Evolutionary conservation across 2,888 invertebrate species (phyloP).

Genomic region (Mythimna albipuncta): DNA sequence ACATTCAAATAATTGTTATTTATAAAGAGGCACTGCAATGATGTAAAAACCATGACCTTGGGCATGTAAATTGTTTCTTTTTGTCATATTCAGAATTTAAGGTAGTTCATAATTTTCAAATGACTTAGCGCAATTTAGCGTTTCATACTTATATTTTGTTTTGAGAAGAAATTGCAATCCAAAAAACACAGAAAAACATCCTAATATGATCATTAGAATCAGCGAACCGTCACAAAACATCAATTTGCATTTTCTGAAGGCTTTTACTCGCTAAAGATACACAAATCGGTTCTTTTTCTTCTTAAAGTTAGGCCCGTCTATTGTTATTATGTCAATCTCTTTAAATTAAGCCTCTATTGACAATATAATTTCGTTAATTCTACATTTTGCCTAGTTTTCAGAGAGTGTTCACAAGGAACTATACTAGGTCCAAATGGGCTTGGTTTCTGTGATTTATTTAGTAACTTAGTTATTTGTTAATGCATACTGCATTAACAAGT

Average conservation of each 20-base stretch:
- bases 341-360: constrained; percentile 1
- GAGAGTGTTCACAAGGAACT: not conserved
- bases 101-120: not conserved
- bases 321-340: constrained; percentile 25
- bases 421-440: not conserved
- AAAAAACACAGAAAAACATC: no score
- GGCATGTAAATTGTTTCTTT: not conserved
- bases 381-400: not conserved
- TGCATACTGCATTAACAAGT: no score
- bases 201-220: constrained; percentile 2
- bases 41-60: no score
- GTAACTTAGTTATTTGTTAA: not conserved
- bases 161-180: not conserved
- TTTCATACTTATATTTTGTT: not conserved
- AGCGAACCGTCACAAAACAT: constrained; percentile 2
- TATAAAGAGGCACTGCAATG: not conserved
- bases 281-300: constrained; percentile 32
- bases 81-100: not conserved
- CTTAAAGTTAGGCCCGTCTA: constrained; percentile 1
- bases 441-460: not conserved
- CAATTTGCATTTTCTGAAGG: not conserved
- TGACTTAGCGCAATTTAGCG: not conserved
- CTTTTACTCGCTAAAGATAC: constrained; percentile 10
- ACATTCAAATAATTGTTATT: not conserved
- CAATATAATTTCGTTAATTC: constrained; percentile 4